phyloP scores from a whole-genome alignment of 2,888 invertebrate species.

The Macrosoma leucophasiata region DNA sequence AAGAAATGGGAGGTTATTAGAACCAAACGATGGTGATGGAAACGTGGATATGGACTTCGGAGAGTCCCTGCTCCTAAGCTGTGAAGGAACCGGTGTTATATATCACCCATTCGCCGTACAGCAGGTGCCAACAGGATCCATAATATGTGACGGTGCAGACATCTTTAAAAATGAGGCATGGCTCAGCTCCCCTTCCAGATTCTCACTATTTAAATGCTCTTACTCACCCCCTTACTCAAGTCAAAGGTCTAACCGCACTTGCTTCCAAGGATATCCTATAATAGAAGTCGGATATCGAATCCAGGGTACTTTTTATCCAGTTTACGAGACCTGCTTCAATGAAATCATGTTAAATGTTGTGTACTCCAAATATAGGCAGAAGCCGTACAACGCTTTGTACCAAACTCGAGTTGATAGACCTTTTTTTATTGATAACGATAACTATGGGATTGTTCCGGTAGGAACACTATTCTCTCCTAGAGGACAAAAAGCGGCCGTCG shows the following conservation, averaged over 20 bases:
- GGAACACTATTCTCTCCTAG: slow-evolving; percentile 47
- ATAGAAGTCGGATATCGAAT: slow-evolving; percentile 59
- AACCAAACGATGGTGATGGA: slow-evolving; percentile 48
- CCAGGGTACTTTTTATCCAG: slow-evolving; percentile 42
- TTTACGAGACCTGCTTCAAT: slow-evolving; percentile 61
- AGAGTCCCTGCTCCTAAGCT: slow-evolving; percentile 49
- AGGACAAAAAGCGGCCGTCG: slow-evolving; percentile 44
- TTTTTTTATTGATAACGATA: slow-evolving; percentile 45
- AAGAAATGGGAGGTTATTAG: slow-evolving; percentile 43
- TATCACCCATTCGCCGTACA: slow-evolving; percentile 39
- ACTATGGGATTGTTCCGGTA: slow-evolving; percentile 43
- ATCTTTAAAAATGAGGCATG: slow-evolving; percentile 50
- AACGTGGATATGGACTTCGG: slow-evolving; percentile 46
- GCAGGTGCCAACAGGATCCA: slow-evolving; percentile 33
- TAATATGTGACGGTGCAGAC: slow-evolving; percentile 46
- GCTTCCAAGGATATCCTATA: slow-evolving; percentile 42
- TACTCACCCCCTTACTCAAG: slow-evolving; percentile 43
- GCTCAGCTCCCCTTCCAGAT: slow-evolving; percentile 41
- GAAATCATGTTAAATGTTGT: slow-evolving; percentile 37
- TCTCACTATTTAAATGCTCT: slow-evolving; percentile 42
- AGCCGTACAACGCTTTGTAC: slow-evolving; percentile 55
- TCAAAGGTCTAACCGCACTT: slow-evolving; percentile 42
- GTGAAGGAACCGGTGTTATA: slow-evolving; percentile 40
- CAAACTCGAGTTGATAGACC: slow-evolving; percentile 55
- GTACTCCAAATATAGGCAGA: slow-evolving; percentile 59